These are phyloP conservation scores for Ephydatia muelleri DNA, from an alignment of 37 sponge, comb jelly and placozoan species.

Conservation along the genomic window DNA sequence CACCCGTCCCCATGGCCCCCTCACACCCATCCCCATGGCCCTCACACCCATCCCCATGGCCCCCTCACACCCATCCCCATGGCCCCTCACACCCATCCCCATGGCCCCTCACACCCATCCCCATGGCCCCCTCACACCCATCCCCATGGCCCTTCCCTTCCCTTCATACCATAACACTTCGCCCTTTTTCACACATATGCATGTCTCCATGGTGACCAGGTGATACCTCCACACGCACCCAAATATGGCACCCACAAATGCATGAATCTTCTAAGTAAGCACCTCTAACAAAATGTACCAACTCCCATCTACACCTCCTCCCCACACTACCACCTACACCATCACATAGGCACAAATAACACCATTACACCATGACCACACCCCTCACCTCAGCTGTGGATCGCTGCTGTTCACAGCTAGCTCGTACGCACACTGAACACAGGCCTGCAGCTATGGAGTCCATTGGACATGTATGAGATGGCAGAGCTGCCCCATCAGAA, in stretches of 20 bases:
- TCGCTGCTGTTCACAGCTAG: not conserved
- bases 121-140: too few relatives aligned
- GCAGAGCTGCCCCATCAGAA: not conserved
- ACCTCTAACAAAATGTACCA: too few relatives aligned
- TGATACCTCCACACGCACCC: not conserved
- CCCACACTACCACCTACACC: not conserved
- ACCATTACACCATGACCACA: not conserved
- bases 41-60: too few relatives aligned
- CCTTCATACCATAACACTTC: not conserved
- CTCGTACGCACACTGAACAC: not conserved
- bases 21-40: too few relatives aligned
- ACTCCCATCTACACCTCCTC: not conserved
- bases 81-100: too few relatives aligned
- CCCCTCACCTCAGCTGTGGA: not conserved
- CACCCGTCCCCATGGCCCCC: too few relatives aligned
- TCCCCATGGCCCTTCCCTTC: too few relatives aligned
- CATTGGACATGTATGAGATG: not conserved
- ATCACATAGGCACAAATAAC: not conserved
- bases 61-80: too few relatives aligned
- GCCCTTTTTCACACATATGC: not conserved
- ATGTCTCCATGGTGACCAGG: not conserved
- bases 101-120: too few relatives aligned
- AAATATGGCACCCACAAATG: not conserved
- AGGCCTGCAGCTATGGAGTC: not conserved
- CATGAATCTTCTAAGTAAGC: too few relatives aligned